phyloP scores from a whole-genome alignment of 2,113 vertebrate genomes.

The Aptenodytes patagonicus region DNA sequence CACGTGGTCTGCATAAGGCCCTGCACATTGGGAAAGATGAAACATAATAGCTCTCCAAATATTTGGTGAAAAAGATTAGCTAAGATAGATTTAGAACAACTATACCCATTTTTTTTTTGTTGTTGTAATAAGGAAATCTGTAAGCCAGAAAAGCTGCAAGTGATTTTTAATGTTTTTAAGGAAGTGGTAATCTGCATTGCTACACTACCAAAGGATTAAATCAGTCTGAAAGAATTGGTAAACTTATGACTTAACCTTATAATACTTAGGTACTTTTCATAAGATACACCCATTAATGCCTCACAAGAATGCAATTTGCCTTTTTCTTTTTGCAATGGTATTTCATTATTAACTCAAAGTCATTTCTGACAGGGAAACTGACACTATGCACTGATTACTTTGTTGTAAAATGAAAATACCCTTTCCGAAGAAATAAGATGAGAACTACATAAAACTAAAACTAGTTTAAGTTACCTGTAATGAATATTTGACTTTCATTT shows the following conservation, averaged over 20 bases:
- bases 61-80: not conserved
- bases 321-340: not conserved
- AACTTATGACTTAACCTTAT: not conserved
- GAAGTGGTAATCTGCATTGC: not conserved
- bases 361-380: not conserved
- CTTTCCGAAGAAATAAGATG: not conserved
- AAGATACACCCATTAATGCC: not conserved
- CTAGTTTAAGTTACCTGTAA: conserved; percentile 76
- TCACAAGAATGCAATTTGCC: not conserved
- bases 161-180: not conserved
- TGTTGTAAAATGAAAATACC: not conserved
- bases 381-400: not conserved
- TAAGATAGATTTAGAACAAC: not conserved
- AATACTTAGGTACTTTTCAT: not conserved
- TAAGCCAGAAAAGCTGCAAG: not conserved
- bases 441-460: not conserved
- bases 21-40: not conserved
- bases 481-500: conserved; percentile 85
- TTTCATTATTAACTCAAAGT: not conserved
- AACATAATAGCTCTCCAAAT: not conserved
- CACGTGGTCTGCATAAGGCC: not conserved
- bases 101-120: not conserved
- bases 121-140: not conserved
- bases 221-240: not conserved
- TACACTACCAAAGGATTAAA: not conserved